Evolutionary conservation across 2,113 vertebrate genomes (phyloP).

Genomic region (Sarotherodon lohbergeri): DNA sequence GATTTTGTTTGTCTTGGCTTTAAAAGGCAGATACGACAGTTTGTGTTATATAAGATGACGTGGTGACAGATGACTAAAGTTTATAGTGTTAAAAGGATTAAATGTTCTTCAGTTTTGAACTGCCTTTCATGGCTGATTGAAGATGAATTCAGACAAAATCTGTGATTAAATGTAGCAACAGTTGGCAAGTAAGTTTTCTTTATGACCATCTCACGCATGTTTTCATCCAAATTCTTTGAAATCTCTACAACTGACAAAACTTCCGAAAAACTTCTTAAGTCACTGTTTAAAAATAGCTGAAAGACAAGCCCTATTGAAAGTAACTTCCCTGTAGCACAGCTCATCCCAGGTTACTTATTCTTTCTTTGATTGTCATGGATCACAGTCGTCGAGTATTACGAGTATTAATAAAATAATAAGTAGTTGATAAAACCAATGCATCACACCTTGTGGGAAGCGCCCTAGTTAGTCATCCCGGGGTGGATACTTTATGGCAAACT

Average conservation of each 20-base stretch:
- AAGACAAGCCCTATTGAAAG: background rate
- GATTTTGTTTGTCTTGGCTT: slow-evolving; percentile 14
- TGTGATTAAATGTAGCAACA: background rate
- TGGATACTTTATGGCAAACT: background rate
- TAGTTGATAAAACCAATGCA: background rate
- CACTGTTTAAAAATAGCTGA: background rate
- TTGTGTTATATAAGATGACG: background rate
- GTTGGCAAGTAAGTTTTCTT: background rate
- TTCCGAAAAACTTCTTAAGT: background rate
- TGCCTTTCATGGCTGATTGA: background rate
- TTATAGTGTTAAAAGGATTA: background rate
- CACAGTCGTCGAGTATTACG: background rate
- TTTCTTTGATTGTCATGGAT: background rate
- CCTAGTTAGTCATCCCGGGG: background rate
- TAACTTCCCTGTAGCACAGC: background rate
- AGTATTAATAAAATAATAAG: too few relatives aligned
- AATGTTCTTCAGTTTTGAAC: background rate
- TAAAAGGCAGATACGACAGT: background rate
- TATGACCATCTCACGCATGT: background rate
- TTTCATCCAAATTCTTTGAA: background rate
- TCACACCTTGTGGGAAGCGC: background rate
- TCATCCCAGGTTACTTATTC: background rate
- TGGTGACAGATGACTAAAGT: background rate
- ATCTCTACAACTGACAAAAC: background rate
- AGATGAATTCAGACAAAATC: background rate